phyloP scores from a whole-genome alignment of 1,140 invertebrate species.

The Ceratosolen fusciceps region DNA sequence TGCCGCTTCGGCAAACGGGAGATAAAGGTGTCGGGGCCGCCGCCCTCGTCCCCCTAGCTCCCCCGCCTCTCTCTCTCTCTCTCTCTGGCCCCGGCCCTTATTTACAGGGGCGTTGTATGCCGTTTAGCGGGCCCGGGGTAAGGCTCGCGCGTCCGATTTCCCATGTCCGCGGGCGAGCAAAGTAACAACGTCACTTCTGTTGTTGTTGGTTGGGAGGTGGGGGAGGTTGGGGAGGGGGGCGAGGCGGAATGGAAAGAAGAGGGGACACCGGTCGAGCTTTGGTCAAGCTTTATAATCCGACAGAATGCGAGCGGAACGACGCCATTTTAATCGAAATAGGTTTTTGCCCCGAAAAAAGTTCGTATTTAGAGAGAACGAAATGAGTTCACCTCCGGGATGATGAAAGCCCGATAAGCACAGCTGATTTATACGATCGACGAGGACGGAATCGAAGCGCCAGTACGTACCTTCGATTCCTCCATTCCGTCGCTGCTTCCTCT shows the following conservation, averaged over 20 bases:
- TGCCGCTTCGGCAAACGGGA: not conserved
- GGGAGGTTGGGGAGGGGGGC: not conserved
- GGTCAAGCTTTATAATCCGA: conserved; percentile 63
- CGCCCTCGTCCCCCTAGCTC: no score
- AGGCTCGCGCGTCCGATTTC: conserved; percentile 21
- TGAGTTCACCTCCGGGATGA: conserved; percentile 70
- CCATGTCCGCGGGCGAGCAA: not conserved
- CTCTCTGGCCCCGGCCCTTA: no score
- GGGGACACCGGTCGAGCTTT: not conserved
- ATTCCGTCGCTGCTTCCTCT: conserved; percentile 28
- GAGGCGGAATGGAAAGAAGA: conserved; percentile 34
- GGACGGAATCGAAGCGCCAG: conserved; percentile 36
- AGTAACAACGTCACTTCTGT: not conserved
- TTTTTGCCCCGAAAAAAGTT: conserved; percentile 70
- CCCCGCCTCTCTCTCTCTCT: no score
- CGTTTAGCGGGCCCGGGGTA: conserved; percentile 13
- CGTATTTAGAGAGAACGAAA: conserved; percentile 72
- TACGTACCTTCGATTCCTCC: conserved; percentile 49
- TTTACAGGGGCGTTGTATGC: not conserved
- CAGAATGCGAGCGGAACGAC: conserved; percentile 60
- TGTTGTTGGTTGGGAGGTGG: not conserved
- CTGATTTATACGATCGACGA: conserved; percentile 63
- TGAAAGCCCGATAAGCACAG: conserved; percentile 72
- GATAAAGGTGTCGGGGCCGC: not conserved
- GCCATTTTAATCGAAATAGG: conserved; percentile 72